A percentile compares a stretch with the other conserved stretches of the same genome.
These are phyloP conservation scores for Emydura subglobosa DNA, from an alignment of 2,113 vertebrate genomes.

Conservation along the genomic window DNA sequence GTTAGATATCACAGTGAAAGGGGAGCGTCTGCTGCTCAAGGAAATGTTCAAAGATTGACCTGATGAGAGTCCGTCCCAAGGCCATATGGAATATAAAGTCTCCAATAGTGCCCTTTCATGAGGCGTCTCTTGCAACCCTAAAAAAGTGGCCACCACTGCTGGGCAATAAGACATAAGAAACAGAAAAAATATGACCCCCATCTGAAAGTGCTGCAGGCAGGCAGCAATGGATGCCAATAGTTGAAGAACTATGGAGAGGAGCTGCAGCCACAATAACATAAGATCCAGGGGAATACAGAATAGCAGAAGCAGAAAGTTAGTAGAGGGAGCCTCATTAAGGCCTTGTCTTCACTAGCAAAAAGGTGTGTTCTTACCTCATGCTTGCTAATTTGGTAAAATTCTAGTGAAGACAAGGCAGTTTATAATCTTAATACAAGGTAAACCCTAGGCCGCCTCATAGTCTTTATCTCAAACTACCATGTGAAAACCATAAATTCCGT, in stretches of 20 bases:
- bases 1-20: not conserved
- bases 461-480: not conserved
- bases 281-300: not conserved
- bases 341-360: not conserved
- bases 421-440: not conserved
- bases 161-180: not conserved
- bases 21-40: not conserved
- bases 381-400: not conserved
- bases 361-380: not conserved
- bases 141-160: not conserved
- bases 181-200: not conserved
- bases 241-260: not conserved
- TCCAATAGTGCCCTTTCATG: fast-evolving
- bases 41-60: not conserved
- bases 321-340: not conserved
- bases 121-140: not conserved
- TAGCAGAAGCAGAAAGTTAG: not conserved
- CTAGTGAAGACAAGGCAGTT: not conserved
- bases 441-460: not conserved
- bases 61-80: not conserved
- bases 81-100: not conserved
- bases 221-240: not conserved
- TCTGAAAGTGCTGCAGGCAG: not conserved
- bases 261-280: not conserved
- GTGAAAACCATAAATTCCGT: not conserved